Evolutionary conservation across 2,888 invertebrate species (phyloP), one percentile per base, ranked within the genome.

Genomic region (Neoscelio sp.): DNA sequence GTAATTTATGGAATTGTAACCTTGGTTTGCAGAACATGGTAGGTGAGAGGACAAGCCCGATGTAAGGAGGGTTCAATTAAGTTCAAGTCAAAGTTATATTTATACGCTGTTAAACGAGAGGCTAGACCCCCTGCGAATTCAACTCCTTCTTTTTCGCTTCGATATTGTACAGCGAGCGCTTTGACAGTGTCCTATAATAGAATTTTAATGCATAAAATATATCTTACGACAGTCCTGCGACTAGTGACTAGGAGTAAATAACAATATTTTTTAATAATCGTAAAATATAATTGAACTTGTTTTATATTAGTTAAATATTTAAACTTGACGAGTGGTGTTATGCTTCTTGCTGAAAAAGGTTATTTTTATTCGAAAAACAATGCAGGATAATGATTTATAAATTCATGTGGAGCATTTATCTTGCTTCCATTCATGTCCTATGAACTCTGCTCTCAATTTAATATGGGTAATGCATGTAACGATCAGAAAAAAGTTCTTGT

Each of bases 61-160:
- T 15, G 62, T 73, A 62, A 71, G 80, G 82, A 79, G 77, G 82
- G 83, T 86, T 85, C 85, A 87, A 87, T 86, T 87, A 86, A 84
- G 83, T 76, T 70, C 81, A 80, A 85, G 85, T 86, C 85, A 86
- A 85, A 85, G 82, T 83, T 78, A 84, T 86, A 85, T 86, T 86
- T 85, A 86, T 84, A 78, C 84, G 83, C 82, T 84, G 84, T 85
- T 85, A 85, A 85, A 82, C 62, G 84, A 80, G 64, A 78, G 71
- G 68, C 79, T 82, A 76, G 85, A 85, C 86, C 86, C 86, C 87
- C 86, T 84, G 83, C 82, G 82, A 85, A 82, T 75, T 38, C 50
- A 33, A 56, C 58, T 73, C 46, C 20, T 71, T 46, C 56, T 67
- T 77, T 70, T 77, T 65, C 30, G 8, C 17, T 52, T 71, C 65